phyloP scores from a whole-genome alignment of 2,113 vertebrate species.

The Meriones unguiculatus region DNA sequence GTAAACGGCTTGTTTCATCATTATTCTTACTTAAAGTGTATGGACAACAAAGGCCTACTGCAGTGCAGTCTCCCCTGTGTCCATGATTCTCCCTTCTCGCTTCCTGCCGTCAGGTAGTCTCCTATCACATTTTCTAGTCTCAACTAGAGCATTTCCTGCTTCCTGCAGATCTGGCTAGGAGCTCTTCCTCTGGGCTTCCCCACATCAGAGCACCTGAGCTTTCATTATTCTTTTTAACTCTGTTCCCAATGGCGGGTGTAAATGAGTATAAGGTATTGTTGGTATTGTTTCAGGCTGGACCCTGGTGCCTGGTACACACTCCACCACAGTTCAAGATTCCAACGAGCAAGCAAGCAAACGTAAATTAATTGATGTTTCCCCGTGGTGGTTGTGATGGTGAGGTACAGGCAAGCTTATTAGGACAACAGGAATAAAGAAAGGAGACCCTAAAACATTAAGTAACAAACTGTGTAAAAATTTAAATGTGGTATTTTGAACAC shows the following conservation, averaged over 20 bases:
- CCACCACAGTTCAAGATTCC: neutral
- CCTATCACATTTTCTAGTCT: neutral
- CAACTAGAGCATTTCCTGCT: neutral
- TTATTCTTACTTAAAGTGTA: neutral
- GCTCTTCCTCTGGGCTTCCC: neutral
- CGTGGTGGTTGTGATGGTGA: neutral
- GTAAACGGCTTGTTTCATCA: neutral
- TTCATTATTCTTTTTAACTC: neutral
- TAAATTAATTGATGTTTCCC: neutral
- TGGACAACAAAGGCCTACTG: neutral
- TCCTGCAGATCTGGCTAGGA: neutral
- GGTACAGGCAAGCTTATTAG: neutral
- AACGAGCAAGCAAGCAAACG: neutral
- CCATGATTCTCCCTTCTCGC: neutral
- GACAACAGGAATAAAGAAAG: neutral
- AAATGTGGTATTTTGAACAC: neutral
- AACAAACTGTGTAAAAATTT: constrained; percentile 28
- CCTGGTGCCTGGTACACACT: too few species aligned
- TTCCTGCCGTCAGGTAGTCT: fast-evolving
- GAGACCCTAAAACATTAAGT: neutral
- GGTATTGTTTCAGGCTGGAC: neutral
- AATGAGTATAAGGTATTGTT: neutral
- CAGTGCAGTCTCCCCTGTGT: neutral
- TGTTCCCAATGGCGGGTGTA: neutral
- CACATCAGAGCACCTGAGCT: neutral